Evolutionary conservation across 2,113 vertebrate species (phyloP).

Genomic region (Rhizomys pruinosus): DNA sequence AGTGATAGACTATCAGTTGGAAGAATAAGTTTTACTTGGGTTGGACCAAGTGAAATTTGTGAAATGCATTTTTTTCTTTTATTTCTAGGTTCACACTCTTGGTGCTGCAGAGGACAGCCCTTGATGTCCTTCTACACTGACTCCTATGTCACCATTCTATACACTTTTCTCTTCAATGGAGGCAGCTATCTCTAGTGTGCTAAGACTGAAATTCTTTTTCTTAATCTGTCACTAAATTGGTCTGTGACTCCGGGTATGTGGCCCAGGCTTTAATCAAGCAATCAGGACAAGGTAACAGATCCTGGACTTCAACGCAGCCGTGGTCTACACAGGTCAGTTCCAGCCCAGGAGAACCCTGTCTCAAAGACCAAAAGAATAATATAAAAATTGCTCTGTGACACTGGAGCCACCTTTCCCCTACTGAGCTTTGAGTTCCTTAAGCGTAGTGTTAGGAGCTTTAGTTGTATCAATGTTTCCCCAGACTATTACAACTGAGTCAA

Average conservation of each 20-base stretch:
- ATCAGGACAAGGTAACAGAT: too few relatives aligned
- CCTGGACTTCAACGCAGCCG: too few relatives aligned
- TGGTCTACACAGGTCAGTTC: too few relatives aligned
- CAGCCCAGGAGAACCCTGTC: too few relatives aligned
- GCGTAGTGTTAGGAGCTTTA: background rate
- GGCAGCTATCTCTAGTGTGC: background rate
- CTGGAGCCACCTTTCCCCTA: background rate
- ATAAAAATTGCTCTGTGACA: constrained; percentile 1
- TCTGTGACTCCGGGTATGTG: too few relatives aligned
- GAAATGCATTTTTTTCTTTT: background rate
- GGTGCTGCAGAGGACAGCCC: background rate
- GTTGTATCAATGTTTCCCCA: constrained; percentile 13
- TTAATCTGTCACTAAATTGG: constrained; percentile 47
- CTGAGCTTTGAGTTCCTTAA: background rate
- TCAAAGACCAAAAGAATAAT: too few relatives aligned
- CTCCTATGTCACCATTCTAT: background rate
- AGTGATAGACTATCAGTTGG: too few relatives aligned
- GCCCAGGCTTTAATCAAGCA: too few relatives aligned
- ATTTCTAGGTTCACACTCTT: constrained; percentile 7
- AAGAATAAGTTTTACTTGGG: too few relatives aligned
- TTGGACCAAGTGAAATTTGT: background rate
- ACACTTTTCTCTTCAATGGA: background rate
- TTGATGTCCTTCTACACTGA: background rate
- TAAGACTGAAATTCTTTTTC: background rate
- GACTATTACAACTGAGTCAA: background rate